phyloP scores from a whole-genome alignment of 2,888 invertebrate genomes.

The Hanleya hanleyi region DNA sequence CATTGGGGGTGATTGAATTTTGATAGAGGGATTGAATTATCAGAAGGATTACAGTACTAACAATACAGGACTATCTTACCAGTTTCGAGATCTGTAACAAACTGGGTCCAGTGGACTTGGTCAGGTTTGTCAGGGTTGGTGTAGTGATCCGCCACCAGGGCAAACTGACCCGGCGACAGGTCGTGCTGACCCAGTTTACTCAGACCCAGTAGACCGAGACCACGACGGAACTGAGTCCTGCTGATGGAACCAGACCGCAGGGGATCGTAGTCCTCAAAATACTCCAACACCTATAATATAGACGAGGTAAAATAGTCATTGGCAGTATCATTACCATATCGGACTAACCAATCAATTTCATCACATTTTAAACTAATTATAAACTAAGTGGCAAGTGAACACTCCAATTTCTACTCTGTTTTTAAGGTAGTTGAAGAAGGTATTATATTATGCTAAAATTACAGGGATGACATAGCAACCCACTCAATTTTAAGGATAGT shows the following conservation, averaged over 20 bases:
- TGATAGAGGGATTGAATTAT: too few species aligned
- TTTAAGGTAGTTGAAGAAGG: too few species aligned
- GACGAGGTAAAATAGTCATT: too few species aligned
- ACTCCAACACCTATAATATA: conserved; percentile 63
- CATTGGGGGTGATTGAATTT: too few species aligned
- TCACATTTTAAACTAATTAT: too few species aligned
- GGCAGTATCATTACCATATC: too few species aligned
- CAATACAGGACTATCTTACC: too few species aligned
- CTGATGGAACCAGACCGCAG: conserved; percentile 70
- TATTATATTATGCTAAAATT: too few species aligned
- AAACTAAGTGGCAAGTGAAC: too few species aligned
- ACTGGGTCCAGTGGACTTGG: conserved; percentile 68
- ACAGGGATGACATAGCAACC: too few species aligned
- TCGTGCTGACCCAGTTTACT: conserved; percentile 70
- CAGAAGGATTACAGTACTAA: neutral
- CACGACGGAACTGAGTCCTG: conserved; percentile 68
- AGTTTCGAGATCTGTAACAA: conserved; percentile 70
- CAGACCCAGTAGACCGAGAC: conserved; percentile 67
- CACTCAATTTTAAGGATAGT: neutral
- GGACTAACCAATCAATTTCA: too few species aligned
- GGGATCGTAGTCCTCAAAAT: conserved; percentile 72
- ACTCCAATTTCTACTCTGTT: too few species aligned
- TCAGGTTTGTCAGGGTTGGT: conserved; percentile 61
- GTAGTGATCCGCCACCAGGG: conserved; percentile 64
- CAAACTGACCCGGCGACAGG: conserved; percentile 66